A percentile compares a stretch with the other conserved stretches of the same genome.
phyloP scores from a whole-genome alignment of 92 coral and sea anemone species.

The Palythoa grandis region DNA sequence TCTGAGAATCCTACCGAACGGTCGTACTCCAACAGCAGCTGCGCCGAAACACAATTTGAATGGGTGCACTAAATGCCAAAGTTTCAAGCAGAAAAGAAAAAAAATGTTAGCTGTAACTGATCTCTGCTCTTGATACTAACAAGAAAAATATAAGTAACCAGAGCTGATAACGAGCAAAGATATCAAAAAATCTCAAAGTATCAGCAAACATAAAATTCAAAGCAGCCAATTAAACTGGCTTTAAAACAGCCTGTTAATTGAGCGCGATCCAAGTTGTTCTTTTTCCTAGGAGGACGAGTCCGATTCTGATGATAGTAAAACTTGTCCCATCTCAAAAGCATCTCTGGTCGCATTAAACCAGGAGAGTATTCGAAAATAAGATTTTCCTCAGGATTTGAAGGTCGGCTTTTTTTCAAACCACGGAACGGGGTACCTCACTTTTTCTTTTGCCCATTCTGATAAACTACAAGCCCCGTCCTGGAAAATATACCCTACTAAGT shows the following conservation, averaged over 20 bases:
- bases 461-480: neutral
- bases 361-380: neutral
- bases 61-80: neutral
- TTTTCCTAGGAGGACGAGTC: neutral
- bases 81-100: neutral
- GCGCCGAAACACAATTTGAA: neutral
- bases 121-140: neutral
- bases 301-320: neutral
- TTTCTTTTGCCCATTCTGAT: neutral
- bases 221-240: neutral
- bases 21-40: neutral
- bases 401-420: neutral
- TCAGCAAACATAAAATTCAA: neutral
- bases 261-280: neutral
- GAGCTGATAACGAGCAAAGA: neutral
- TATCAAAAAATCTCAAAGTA: neutral
- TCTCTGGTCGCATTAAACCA: neutral
- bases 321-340: neutral
- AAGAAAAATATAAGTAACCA: neutral
- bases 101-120: neutral
- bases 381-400: neutral
- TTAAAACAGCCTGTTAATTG: too few relatives aligned
- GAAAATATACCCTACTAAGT: neutral
- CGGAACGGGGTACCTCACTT: neutral
- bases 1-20: neutral